Percentiles rank a stretch among this genome's conserved stretches.
Conservation (phyloP, 2,113 vertebrate species). For the Choloepus hoffmanni region DNA sequence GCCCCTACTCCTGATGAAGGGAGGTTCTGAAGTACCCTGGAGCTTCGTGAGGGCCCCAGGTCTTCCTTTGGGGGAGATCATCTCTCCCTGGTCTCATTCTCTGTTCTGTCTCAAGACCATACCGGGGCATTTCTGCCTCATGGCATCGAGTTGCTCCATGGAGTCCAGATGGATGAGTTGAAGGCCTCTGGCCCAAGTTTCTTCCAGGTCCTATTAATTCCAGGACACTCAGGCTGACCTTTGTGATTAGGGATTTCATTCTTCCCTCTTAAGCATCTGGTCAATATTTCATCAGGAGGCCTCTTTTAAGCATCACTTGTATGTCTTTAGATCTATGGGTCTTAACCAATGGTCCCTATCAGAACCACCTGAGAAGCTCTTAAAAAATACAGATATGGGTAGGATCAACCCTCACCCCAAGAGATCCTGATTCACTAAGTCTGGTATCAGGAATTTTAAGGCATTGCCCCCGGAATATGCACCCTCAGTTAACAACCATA, state of each 20-base stretch:
- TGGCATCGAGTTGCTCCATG: background rate
- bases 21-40: background rate
- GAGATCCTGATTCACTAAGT: background rate
- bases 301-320: background rate
- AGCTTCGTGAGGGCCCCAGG: background rate
- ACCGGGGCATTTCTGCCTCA: background rate
- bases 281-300: background rate
- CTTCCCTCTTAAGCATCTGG: background rate
- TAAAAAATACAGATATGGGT: background rate
- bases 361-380: constrained; percentile 31
- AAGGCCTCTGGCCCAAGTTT: background rate
- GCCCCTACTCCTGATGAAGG: background rate
- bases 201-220: background rate
- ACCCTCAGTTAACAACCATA: background rate
- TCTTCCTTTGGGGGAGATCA: background rate
- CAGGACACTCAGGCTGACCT: background rate
- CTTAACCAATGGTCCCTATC: background rate
- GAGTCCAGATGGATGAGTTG: background rate
- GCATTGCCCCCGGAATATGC: background rate
- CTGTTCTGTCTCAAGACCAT: background rate
- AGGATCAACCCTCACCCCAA: background rate
- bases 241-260: background rate
- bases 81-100: background rate
- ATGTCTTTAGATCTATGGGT: background rate
- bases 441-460: background rate